Evolutionary conservation across 1,140 invertebrate genomes (phyloP).

Genomic region (Euura saliciscinereae): DNA sequence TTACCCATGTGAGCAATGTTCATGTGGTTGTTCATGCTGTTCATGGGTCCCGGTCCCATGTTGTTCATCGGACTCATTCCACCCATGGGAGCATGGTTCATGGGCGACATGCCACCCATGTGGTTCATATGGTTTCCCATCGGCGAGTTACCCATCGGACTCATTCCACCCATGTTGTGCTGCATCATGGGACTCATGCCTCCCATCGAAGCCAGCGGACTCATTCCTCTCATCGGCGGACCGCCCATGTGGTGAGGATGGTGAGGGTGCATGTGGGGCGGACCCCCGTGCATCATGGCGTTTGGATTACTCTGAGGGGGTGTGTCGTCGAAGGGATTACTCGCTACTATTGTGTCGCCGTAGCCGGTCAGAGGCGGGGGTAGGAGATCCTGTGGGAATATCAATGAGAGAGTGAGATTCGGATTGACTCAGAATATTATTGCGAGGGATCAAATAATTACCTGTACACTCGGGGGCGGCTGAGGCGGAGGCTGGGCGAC

Average conservation of each 20-base stretch:
- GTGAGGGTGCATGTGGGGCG: constrained; percentile 59
- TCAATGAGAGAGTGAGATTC: neutral
- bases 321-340: constrained; percentile 95
- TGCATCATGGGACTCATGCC: constrained; percentile 73
- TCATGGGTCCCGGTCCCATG: constrained; percentile 67
- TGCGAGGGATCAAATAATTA: constrained; percentile 21
- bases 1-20: constrained; percentile 74
- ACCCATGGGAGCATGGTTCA: constrained; percentile 68
- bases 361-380: constrained; percentile 85
- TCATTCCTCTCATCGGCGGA: constrained; percentile 64
- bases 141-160: constrained; percentile 54
- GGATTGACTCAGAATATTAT: neutral
- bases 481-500: constrained; percentile 58
- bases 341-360: constrained; percentile 92
- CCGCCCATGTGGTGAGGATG: constrained; percentile 70
- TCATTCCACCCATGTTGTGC: constrained; percentile 57
- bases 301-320: constrained; percentile 68
- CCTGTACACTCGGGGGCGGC: constrained; percentile 60
- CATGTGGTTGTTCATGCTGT: constrained; percentile 67
- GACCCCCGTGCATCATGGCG: constrained; percentile 68
- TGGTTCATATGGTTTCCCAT: constrained; percentile 68
- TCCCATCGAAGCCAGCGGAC: constrained; percentile 65
- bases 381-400: constrained; percentile 71
- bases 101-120: constrained; percentile 61
- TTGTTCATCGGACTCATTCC: constrained; percentile 72